A percentile compares a stretch with the other conserved stretches of the same genome.
phyloP scores from a whole-genome alignment of 2,113 vertebrate genomes.

The Tiliqua scincoides region DNA sequence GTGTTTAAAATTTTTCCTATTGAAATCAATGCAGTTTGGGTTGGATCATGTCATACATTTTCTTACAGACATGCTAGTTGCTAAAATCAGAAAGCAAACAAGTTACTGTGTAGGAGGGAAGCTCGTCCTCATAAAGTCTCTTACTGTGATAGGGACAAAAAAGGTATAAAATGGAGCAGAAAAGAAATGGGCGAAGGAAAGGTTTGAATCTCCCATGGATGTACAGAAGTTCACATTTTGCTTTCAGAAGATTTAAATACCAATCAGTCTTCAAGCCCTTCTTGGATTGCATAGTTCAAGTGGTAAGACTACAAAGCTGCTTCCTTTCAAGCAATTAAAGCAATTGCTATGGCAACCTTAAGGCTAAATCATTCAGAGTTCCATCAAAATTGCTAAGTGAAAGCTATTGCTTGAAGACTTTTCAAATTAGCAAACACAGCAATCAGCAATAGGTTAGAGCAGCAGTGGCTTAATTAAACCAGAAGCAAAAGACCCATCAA shows the following conservation, averaged over 20 bases:
- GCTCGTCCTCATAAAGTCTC: background rate
- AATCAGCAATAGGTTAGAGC: background rate
- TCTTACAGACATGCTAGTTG: no score
- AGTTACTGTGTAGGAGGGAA: background rate
- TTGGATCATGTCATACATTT: background rate
- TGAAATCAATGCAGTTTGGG: background rate
- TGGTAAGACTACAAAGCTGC: background rate
- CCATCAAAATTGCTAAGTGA: background rate
- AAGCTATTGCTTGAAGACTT: background rate
- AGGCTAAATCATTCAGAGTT: background rate
- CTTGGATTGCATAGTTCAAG: background rate
- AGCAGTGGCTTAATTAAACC: background rate
- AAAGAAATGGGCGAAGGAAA: background rate
- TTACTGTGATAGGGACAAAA: background rate
- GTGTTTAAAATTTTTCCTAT: background rate
- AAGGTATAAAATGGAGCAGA: background rate
- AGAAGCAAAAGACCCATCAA: background rate
- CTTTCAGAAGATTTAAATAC: background rate
- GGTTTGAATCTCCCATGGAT: background rate
- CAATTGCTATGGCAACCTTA: slow-evolving; percentile 14
- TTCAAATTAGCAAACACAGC: background rate
- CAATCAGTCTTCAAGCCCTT: background rate
- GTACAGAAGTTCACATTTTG: background rate
- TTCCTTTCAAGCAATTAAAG: background rate
- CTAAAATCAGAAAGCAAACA: no score